phyloP scores from a whole-genome alignment of 1,140 invertebrate species.

The Platyscapa corneri region DNA sequence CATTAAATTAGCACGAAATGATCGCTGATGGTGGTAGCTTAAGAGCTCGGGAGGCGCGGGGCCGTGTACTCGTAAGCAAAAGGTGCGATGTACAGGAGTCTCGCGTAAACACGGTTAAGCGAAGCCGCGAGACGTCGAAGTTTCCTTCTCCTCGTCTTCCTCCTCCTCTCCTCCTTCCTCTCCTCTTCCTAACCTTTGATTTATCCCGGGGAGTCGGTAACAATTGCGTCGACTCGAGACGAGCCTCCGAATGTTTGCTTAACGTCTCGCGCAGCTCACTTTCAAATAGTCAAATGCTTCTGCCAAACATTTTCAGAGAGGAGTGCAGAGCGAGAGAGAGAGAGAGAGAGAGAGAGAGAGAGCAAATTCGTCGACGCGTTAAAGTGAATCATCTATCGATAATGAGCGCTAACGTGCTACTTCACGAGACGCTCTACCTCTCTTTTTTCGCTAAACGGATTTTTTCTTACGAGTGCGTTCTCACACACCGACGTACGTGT shows the following conservation, averaged over 20 bases:
- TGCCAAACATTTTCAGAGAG: background rate
- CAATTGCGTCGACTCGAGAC: background rate
- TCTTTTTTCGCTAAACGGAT: background rate
- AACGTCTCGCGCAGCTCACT: background rate
- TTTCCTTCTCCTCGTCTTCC: too few relatives aligned
- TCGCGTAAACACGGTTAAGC: background rate
- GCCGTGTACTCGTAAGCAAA: background rate
- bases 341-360: background rate
- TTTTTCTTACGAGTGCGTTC: background rate
- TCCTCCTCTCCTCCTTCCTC: background rate
- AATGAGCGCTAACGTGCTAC: slow-evolving; percentile 1
- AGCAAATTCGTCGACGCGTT: background rate
- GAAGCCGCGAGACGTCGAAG: background rate
- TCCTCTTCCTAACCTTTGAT: too few relatives aligned
- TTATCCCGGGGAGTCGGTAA: background rate
- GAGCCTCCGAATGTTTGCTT: background rate
- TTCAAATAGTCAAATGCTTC: background rate
- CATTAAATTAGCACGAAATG: slow-evolving; percentile 27
- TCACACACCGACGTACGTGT: background rate
- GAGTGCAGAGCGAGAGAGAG: too few relatives aligned
- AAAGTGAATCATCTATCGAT: slow-evolving; percentile 26
- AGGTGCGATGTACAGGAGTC: background rate
- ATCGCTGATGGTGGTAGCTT: background rate
- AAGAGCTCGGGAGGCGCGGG: background rate
- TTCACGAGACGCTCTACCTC: background rate